Base-by-base conservation (phyloP, 2,797 vertebrate species). In the Mus minutoides region DNA sequence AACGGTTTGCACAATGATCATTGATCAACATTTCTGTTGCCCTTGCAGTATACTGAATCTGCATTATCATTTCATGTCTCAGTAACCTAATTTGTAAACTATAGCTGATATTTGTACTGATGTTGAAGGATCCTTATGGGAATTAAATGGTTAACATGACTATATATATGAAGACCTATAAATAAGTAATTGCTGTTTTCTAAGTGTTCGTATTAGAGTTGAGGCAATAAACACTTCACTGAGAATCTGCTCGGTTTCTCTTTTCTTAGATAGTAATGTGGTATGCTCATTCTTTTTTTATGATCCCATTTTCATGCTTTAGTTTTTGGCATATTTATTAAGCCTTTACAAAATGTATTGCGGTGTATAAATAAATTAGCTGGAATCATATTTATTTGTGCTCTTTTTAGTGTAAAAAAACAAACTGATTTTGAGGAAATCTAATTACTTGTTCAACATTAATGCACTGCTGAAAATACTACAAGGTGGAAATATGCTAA, bases 391-490 rank as follows among this genome's bases (percentile, higher is more conserved):
- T 88, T 92, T 89, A 94, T 90, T 90, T 92, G 24, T 46, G 19
- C 13, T 84, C 87, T 96, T 73, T 91, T 88, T 82, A 52, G 21
- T 84, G 1, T 80, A 76, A 92, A 92, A 92, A 73, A 75, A 9
- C 11, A 91, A 96, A 86, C 1, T 11, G 88, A 88, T 91, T 96
- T 78, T 73, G 26, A 90, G 79, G 19, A 31, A 94, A 84, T 82
- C 22, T 96, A 93, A 91, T 97, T 97, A 95, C 49, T 58, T 49
- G 56, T 40, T 4, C 11, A 95, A 88, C 6, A 90, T 83, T 90
- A 97, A 90, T 77, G 2, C 12, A 80, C n/a, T 94, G 46, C 29
- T 58, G 6, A 96, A 97, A 29, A 88, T 52, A 17, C 84, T 62
- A 91, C 16, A 54, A 88, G 6, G 56, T 9, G 1, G 85, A 16